Base-by-base conservation (phyloP, 2,797 vertebrate genomes). In the Naso thynnoides region DNA sequence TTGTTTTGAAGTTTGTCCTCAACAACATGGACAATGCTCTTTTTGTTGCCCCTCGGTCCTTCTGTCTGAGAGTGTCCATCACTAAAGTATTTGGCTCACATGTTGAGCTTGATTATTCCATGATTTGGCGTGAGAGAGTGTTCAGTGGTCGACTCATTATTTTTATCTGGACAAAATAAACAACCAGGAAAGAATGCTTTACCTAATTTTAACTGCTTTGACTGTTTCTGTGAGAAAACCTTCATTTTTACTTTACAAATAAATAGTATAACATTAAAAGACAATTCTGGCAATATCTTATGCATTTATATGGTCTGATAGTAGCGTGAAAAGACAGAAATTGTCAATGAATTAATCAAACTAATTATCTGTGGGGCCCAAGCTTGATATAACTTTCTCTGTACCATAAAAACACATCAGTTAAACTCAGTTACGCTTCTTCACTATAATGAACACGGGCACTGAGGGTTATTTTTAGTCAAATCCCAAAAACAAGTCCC, bases 1-100 rank as follows among this genome's bases (percentile, higher is more conserved):
- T 89, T 92, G 90, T 92, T 91, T 91, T 86, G 76, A 87, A 82
- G 80, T 77, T 81, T 81, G 72, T 87, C 78, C 73, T 80, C 78
- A 76, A 73, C 76, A 77, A 84, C 76, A 78, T 11, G n/a, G 79
- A 93, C 91, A 92, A 92, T 84, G 83, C 77, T 78, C 80, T 82
- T 89, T 83, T 83, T 91, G 87, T 92, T 87, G 72, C 73, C 36
- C 31, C 54, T 76, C 52, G 10, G 48, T 81, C 70, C 64, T 86
- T 86, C 84, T 72, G 77, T 87, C 73, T 78, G 42, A 78, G 80
- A 86, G 63, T 79, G 81, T 75, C 64, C 64, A 78, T 82, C 86
- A 79, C 78, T 79, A 74, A 84, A 89, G 82, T 42, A 82, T 84
- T 91, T 92, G 86, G 88, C 89, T 71, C 79, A 55, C 10, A 3